These are phyloP conservation scores for Erebia epiphron DNA, from an alignment of 2,888 invertebrate species.

Conservation along the genomic window DNA sequence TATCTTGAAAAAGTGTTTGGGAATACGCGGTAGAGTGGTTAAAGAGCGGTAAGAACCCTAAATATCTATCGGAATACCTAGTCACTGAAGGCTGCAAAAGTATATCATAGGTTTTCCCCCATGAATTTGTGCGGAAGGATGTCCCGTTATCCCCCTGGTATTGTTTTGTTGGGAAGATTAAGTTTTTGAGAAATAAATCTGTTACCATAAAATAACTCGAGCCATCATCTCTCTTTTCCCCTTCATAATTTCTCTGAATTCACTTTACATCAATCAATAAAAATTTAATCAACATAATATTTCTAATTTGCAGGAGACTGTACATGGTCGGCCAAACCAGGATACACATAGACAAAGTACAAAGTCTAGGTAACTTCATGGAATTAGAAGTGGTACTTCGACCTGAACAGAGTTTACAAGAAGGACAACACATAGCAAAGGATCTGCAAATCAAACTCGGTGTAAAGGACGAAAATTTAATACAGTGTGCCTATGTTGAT, in stretches of 20 bases:
- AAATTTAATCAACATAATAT: neutral
- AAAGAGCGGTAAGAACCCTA: constrained; percentile 81
- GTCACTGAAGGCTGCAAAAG: too few species aligned
- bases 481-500: constrained; percentile 91
- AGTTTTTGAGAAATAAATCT: too few species aligned
- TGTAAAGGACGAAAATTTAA: constrained; percentile 84
- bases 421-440: constrained; percentile 88
- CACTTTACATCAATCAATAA: neutral
- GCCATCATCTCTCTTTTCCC: too few species aligned
- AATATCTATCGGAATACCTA: too few species aligned
- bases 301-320: constrained; percentile 80
- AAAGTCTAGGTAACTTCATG: constrained; percentile 90
- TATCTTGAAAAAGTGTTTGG: constrained; percentile 83
- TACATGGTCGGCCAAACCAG: constrained; percentile 92
- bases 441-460: constrained; percentile 86
- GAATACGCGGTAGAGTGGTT: constrained; percentile 87
- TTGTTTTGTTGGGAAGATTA: too few species aligned
- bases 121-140: too few species aligned
- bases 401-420: constrained; percentile 85
- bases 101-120: too few species aligned
- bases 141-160: too few species aligned
- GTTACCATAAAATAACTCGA: too few species aligned
- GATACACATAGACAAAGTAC: constrained; percentile 94
- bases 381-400: constrained; percentile 91
- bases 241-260: too few species aligned